Conservation (phyloP, 2,113 vertebrate species). For the Apus apus region DNA sequence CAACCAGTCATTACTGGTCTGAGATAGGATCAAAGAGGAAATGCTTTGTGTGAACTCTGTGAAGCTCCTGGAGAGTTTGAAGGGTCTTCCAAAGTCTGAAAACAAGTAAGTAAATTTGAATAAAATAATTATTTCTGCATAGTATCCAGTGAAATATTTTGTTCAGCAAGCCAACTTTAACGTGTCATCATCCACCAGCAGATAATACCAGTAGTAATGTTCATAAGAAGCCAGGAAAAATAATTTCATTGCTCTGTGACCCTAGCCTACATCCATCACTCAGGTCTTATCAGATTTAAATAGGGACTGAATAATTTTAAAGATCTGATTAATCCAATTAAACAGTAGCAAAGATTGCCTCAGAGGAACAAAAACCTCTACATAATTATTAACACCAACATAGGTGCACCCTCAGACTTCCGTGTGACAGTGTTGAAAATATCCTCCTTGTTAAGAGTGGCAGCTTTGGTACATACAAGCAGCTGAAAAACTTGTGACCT, state of each 20-base stretch:
- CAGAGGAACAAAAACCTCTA: background rate
- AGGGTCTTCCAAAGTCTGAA: background rate
- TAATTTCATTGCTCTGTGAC: background rate
- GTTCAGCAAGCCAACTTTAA: background rate
- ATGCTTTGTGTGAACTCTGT: background rate
- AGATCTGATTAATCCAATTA: background rate
- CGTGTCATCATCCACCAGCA: background rate
- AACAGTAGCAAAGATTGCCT: background rate
- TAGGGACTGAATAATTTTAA: background rate
- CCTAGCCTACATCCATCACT: background rate
- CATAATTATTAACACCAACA: background rate
- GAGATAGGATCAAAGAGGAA: background rate
- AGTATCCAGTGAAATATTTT: background rate
- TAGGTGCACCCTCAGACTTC: background rate
- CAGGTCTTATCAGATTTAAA: slow-evolving; percentile 13
- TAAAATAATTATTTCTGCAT: background rate
- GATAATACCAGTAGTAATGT: background rate
- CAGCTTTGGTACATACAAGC: background rate
- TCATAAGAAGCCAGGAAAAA: background rate
- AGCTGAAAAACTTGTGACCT: background rate
- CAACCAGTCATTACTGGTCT: background rate
- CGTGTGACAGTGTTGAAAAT: background rate
- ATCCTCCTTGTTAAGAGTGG: background rate
- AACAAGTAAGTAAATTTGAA: background rate
- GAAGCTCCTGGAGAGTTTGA: background rate